Evolutionary conservation across 2,888 invertebrate species (phyloP), one percentile per base, ranked within the genome.

Genomic region (Drosophila gaucha): DNA sequence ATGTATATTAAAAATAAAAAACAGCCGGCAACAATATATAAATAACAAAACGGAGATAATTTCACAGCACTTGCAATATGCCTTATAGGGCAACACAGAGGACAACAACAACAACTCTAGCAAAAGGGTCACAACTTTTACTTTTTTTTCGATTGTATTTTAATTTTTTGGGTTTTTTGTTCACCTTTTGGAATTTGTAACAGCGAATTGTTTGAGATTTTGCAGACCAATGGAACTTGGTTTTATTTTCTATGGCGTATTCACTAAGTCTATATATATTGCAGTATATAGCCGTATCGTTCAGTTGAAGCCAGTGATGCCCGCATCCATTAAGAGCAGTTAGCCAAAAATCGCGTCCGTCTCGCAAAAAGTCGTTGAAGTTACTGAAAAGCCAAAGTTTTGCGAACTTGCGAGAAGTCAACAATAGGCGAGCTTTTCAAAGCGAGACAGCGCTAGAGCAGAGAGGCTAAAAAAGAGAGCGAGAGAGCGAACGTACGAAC

Each of bases 321-420:
- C 55, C 62, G 63, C 63, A 49, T 47, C 51, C 43, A 60, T 62
- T 22, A 26, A 26, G 14, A 26, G 60, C 47, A 43, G 55, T 43
- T 39, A 16, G n/a, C 9, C 18, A 71, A 74, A 72, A 76, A 72
- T 63, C 78, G 83, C 90, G 86, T 88, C 87, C 78, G 88, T 71
- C 73, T 86, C 86, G 86, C 82, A 77, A 85, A 86, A 90, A 85
- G 78, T 90, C 89, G 89, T 86, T 86, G 72, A 77, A 89, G 88
- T 88, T 80, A 90, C 90, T 90, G 79, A 89, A 86, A 58, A 70
- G 51, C 49, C 20, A 57, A 72, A 70, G 67, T 59, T 64, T 58
- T 55, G 73, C 64, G 28, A 62, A 67, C 60, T 54, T 24, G 46
- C 63, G 57, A 59, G 26, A 66, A 63, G 57, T 39, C 39, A 31